These are phyloP conservation scores for Epizoanthus ramosus DNA, from an alignment of 92 coral and sea anemone species.

Conservation along the genomic window DNA sequence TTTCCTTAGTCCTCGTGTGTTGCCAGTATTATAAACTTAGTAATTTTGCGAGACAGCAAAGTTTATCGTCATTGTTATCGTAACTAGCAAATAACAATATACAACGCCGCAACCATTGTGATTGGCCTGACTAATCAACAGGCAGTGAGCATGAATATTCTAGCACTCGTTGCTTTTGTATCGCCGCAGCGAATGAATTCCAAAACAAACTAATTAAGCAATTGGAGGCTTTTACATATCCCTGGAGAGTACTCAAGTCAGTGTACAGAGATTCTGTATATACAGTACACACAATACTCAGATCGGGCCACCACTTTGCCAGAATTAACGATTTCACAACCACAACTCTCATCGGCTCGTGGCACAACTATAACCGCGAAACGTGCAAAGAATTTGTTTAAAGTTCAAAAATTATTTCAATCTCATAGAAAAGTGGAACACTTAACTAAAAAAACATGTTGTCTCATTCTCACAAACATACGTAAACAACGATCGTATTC, in stretches of 20 bases:
- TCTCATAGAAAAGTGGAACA: too few species aligned
- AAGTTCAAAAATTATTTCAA: too few species aligned
- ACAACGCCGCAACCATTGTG: constrained; percentile 10
- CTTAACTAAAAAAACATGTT: too few species aligned
- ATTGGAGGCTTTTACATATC: constrained; percentile 21
- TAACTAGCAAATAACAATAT: constrained; percentile 23
- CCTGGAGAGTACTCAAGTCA: constrained; percentile 27
- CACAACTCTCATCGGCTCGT: not conserved
- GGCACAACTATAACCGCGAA: not conserved
- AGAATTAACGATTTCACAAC: not conserved
- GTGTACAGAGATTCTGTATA: not conserved
- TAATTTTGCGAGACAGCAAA: constrained; percentile 21
- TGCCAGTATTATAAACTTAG: not conserved
- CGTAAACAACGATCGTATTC: too few species aligned
- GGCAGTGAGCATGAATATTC: constrained; percentile 6
- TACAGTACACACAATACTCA: not conserved
- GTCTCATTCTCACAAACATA: too few species aligned
- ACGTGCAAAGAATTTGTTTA: too few species aligned
- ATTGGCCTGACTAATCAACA: constrained; percentile 23
- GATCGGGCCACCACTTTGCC: not conserved
- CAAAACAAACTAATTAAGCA: constrained; percentile 17
- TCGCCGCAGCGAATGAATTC: constrained; percentile 3
- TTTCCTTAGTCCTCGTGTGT: not conserved
- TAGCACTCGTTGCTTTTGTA: constrained; percentile 18
- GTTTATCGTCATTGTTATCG: constrained; percentile 31